These are phyloP conservation scores for Pollenia griseotomentosa DNA, from an alignment of 2,888 invertebrate species.

Conservation along the genomic window DNA sequence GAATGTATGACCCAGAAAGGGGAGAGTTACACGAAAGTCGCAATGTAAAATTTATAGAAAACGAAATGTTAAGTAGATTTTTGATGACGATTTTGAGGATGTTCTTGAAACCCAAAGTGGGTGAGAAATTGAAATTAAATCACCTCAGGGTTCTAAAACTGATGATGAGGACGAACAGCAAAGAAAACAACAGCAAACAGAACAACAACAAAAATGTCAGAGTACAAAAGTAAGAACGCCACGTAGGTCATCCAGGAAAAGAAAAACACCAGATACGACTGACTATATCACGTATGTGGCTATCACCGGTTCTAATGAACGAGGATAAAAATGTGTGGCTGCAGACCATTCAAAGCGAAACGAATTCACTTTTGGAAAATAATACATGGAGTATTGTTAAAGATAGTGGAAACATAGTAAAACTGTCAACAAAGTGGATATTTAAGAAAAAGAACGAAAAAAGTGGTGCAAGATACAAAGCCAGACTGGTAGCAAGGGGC, in stretches of 20 bases:
- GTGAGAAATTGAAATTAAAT: background rate
- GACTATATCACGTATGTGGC: constrained; percentile 30
- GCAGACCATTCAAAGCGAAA: constrained; percentile 29
- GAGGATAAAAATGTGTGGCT: background rate
- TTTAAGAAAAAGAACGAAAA: constrained; percentile 41
- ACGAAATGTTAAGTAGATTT: constrained; percentile 23
- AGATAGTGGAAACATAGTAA: constrained; percentile 11
- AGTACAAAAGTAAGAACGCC: background rate
- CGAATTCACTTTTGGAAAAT: constrained; percentile 21
- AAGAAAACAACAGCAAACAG: background rate
- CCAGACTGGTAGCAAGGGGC: constrained; percentile 20
- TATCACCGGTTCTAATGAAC: background rate
- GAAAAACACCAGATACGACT: constrained; percentile 17
- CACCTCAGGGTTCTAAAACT: background rate
- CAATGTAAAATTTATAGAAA: constrained; percentile 40
- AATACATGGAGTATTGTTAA: constrained; percentile 26
- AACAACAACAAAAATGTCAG: background rate
- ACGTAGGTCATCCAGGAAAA: constrained; percentile 8
- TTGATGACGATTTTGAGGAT: background rate
- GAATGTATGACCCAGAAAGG: constrained; percentile 35
- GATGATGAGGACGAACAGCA: background rate
- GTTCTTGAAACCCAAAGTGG: background rate
- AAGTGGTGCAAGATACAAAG: constrained; percentile 16
- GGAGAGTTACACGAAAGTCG: constrained; percentile 33
- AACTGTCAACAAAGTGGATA: constrained; percentile 72